phyloP scores from a whole-genome alignment of 2,888 invertebrate species.

The Cybosia mesomella region DNA sequence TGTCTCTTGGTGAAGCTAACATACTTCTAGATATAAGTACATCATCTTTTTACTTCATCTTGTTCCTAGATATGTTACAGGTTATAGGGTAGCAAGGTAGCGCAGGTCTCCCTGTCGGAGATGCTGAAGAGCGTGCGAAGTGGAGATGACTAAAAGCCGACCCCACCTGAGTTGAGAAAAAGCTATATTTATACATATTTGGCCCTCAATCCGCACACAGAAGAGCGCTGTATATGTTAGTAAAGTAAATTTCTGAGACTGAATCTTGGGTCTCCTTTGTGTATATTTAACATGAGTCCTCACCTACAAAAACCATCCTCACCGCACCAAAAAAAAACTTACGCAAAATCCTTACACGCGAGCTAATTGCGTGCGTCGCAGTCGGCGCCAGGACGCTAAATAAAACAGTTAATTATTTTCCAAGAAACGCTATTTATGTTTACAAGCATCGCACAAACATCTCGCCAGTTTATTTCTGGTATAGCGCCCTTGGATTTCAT shows the following conservation, averaged over 20 bases:
- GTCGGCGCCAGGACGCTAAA: conserved; percentile 53
- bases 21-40: neutral
- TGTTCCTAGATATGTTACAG: neutral
- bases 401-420: conserved; percentile 64
- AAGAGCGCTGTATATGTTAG: neutral
- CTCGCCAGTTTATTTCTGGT: conserved; percentile 50
- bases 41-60: no score
- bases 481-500: conserved; percentile 58
- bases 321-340: conserved; percentile 46
- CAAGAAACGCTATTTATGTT: conserved; percentile 70
- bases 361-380: conserved; percentile 50
- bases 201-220: no score
- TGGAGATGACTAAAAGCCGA: no score
- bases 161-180: no score
- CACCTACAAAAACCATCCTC: no score
- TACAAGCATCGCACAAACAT: conserved; percentile 58
- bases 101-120: no score
- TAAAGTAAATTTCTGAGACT: neutral
- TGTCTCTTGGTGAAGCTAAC: neutral
- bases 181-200: no score
- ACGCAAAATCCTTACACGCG: conserved; percentile 48
- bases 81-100: neutral
- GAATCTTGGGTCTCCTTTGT: neutral
- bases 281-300: neutral
- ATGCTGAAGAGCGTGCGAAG: no score